A percentile compares a stretch with the other conserved stretches of the same genome.
Evolutionary conservation across 2,888 invertebrate genomes (phyloP).

Genomic region (Chydorus sphaericus): DNA sequence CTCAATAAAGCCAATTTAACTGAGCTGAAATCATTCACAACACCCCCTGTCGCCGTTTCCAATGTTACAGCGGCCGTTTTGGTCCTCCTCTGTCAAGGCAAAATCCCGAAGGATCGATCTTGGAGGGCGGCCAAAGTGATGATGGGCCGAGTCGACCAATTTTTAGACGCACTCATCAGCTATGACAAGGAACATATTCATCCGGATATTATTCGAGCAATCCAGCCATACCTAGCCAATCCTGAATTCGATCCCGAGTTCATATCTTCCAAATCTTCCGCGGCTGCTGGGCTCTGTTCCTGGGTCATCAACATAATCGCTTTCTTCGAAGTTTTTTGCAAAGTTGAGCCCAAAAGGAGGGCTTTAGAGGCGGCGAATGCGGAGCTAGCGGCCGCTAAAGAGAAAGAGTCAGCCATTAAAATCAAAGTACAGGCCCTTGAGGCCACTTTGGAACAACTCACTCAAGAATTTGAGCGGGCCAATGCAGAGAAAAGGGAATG

Average conservation of each 20-base stretch:
- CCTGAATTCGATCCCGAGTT: conserved; percentile 92
- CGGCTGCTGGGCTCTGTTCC: conserved; percentile 80
- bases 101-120: conserved; percentile 85
- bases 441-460: conserved; percentile 69
- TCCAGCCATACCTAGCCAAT: conserved; percentile 82
- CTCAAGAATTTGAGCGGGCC: conserved; percentile 84
- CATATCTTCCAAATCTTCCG: conserved; percentile 75
- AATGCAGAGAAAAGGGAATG: conserved; percentile 37
- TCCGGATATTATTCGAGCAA: conserved; percentile 82
- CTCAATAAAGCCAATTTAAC: conserved; percentile 90
- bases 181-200: conserved; percentile 96
- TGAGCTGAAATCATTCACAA: conserved; percentile 89
- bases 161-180: conserved; percentile 70
- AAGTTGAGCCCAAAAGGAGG: conserved; percentile 87
- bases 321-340: conserved; percentile 62
- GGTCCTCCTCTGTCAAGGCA: conserved; percentile 69
- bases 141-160: conserved; percentile 88
- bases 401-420: conserved; percentile 71
- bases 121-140: conserved; percentile 89
- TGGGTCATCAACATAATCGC: conserved; percentile 94
- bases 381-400: conserved; percentile 76
- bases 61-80: conserved; percentile 90
- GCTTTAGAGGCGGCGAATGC: conserved; percentile 85
- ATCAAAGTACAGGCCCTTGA: conserved; percentile 78
- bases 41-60: conserved; percentile 82